phyloP scores from a whole-genome alignment of 2,113 vertebrate species.

The Nycticorax nycticorax region DNA sequence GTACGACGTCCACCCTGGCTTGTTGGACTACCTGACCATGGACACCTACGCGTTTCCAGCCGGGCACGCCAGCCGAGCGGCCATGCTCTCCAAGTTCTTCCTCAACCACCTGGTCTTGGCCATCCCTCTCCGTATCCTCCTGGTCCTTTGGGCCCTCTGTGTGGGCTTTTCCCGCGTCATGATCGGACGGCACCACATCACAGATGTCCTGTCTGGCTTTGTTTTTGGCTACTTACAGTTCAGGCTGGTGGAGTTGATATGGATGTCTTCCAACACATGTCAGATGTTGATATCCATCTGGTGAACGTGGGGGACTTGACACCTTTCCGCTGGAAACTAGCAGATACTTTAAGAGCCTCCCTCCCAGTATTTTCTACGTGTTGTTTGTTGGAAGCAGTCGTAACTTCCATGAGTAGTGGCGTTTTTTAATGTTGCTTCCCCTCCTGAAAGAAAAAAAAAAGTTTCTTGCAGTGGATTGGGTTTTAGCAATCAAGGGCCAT shows the following conservation, averaged over 20 bases:
- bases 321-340: not conserved
- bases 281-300: conserved; percentile 93
- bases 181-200: conserved; percentile 92
- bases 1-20: conserved; percentile 83
- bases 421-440: conserved; percentile 48
- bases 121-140: conserved; percentile 88
- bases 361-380: not conserved
- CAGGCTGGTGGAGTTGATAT: conserved; percentile 91
- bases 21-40: conserved; percentile 91
- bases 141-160: conserved; percentile 92
- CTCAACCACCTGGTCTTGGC: conserved; percentile 95
- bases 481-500: not conserved
- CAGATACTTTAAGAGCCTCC: conserved; percentile 4
- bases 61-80: conserved; percentile 89
- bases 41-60: conserved; percentile 94
- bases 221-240: conserved; percentile 90
- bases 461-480: not conserved
- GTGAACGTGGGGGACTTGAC: conserved; percentile 17
- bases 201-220: conserved; percentile 90
- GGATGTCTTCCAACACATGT: conserved; percentile 92
- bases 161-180: conserved; percentile 91
- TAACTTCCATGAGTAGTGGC: conserved; percentile 9
- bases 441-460: not conserved
- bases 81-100: conserved; percentile 96
- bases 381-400: conserved; percentile 12